Evolutionary conservation across 1,140 invertebrate genomes (phyloP).

Genomic region (Zaprionus capensis): DNA sequence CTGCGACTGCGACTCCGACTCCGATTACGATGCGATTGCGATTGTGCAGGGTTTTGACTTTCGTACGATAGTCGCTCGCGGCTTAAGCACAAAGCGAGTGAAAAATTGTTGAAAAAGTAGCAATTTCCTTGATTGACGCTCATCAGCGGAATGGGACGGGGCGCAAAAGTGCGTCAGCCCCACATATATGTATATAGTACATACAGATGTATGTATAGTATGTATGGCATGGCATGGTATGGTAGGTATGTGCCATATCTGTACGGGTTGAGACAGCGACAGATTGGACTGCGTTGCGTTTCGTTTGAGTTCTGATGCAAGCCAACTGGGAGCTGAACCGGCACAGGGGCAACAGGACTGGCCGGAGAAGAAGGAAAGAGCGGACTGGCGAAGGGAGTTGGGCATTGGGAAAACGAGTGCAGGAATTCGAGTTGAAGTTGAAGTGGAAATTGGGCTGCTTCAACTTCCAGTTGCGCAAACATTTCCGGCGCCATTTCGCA

Average conservation of each 20-base stretch:
- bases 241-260: background rate
- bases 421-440: background rate
- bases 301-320: conserved; percentile 36
- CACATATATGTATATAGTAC: background rate
- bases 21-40: background rate
- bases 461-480: conserved; percentile 65
- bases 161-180: background rate
- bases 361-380: background rate
- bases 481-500: conserved; percentile 71
- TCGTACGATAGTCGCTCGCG: conserved; percentile 29
- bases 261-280: conserved; percentile 22
- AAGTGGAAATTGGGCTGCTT: conserved; percentile 47
- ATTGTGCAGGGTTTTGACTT: conserved; percentile 37
- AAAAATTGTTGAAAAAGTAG: conserved; percentile 79
- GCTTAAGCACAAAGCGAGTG: conserved; percentile 61
- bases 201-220: background rate
- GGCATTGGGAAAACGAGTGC: background rate
- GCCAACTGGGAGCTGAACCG: conserved; percentile 21
- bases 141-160: conserved; percentile 49
- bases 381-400: background rate
- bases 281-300: conserved; percentile 31
- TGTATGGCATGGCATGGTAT: background rate
- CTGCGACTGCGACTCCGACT: conserved; percentile 13
- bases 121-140: conserved; percentile 81
- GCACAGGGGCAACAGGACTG: conserved; percentile 1